phyloP scores from a whole-genome alignment of 2,797 vertebrate species.

The Mionectes olivaceus region DNA sequence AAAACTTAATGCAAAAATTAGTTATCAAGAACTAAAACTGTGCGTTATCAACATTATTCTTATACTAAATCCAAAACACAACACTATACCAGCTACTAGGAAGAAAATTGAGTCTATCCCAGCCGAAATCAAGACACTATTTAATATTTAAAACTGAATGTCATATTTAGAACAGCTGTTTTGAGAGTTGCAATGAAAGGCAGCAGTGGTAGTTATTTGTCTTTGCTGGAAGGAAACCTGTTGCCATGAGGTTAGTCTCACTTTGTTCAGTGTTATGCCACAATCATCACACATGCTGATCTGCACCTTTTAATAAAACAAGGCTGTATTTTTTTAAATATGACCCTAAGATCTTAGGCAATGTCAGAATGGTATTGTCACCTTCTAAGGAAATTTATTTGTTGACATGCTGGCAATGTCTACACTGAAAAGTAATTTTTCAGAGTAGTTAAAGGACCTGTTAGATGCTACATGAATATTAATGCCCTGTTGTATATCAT shows the following conservation, averaged over 20 bases:
- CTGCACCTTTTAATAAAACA: conserved; percentile 1
- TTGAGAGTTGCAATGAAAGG: neutral
- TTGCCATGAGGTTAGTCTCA: neutral
- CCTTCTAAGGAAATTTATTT: neutral
- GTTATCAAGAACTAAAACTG: neutral
- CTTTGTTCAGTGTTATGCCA: neutral
- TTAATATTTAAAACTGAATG: neutral
- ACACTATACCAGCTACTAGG: neutral
- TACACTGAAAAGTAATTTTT: neutral
- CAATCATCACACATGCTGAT: neutral
- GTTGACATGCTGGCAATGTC: neutral
- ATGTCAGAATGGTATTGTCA: neutral
- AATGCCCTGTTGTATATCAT: neutral
- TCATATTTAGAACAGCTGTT: neutral
- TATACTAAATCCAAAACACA: neutral
- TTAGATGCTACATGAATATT: neutral
- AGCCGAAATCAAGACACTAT: neutral
- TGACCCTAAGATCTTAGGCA: neutral
- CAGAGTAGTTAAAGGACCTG: neutral
- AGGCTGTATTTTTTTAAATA: neutral
- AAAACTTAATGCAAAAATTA: neutral
- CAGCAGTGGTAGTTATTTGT: neutral
- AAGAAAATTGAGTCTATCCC: neutral
- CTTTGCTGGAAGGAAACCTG: neutral
- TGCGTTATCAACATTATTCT: neutral